A percentile compares a stretch with the other conserved stretches of the same genome.
Conservation (phyloP, 2,113 vertebrate species). For the Lepisosteus oculatus region DNA sequence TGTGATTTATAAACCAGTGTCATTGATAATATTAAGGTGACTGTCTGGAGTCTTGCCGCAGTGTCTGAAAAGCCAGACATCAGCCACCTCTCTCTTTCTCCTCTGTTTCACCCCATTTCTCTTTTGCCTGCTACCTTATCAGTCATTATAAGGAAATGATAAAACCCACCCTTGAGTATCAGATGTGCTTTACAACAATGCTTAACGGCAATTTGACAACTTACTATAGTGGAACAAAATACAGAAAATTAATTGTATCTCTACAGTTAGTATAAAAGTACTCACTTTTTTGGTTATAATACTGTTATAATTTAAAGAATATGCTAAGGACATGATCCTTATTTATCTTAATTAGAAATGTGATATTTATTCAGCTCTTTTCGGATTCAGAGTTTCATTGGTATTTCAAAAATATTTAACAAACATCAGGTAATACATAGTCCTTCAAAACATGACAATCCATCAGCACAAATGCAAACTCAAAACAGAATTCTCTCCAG, state of each 20-base stretch:
- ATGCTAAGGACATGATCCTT: no score
- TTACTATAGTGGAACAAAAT: conserved; percentile 27
- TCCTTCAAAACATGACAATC: no score
- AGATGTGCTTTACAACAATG: conserved; percentile 28
- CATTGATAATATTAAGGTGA: conserved; percentile 73
- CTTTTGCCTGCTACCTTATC: conserved; percentile 16
- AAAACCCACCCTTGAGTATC: background rate
- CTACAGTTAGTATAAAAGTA: background rate
- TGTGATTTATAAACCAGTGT: conserved; percentile 67
- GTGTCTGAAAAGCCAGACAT: conserved; percentile 73
- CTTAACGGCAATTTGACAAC: conserved; percentile 38
- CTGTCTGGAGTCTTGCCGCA: conserved; percentile 73
- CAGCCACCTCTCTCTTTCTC: conserved; percentile 47
- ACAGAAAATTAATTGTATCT: conserved; percentile 36
- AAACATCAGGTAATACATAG: no score
- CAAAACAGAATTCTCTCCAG: no score
- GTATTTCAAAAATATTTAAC: no score
- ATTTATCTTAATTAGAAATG: no score
- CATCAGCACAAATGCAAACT: no score
- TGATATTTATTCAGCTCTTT: no score
- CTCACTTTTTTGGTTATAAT: no score
- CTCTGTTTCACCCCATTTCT: background rate
- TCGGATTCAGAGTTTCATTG: no score
- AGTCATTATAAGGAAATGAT: conserved; percentile 14
- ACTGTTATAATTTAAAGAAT: no score